Evolutionary conservation across 2,888 invertebrate genomes (phyloP).

Genomic region (Galeopsomyia nigrocyanea): DNA sequence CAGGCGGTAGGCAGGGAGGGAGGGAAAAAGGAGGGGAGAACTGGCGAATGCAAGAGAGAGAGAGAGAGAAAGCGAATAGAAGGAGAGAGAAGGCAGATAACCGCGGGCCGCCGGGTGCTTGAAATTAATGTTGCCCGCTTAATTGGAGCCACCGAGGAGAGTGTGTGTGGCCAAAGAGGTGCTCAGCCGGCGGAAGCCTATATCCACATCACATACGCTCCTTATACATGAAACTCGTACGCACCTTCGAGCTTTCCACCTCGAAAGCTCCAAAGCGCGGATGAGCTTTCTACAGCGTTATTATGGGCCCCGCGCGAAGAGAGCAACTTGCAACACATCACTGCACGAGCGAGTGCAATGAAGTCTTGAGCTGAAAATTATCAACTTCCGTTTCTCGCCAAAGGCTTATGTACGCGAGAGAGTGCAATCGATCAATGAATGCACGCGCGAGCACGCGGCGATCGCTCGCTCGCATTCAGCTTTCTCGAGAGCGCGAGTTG

Average conservation of each 20-base stretch:
- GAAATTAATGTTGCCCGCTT: slow-evolving; percentile 68
- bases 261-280: too few relatives aligned
- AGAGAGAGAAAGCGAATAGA: slow-evolving; percentile 21
- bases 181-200: slow-evolving; percentile 56
- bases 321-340: too few relatives aligned
- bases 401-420: too few relatives aligned
- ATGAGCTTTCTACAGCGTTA: too few relatives aligned
- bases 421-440: too few relatives aligned
- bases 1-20: slow-evolving; percentile 44
- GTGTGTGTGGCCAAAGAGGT: slow-evolving; percentile 66
- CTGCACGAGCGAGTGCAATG: too few relatives aligned
- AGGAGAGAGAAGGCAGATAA: slow-evolving; percentile 32
- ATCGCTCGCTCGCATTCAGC: slow-evolving; percentile 27
- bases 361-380: background rate
- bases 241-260: slow-evolving; percentile 3
- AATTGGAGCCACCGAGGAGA: slow-evolving; percentile 68
- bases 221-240: too few relatives aligned
- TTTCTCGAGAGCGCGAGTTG: slow-evolving; percentile 16
- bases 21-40: slow-evolving; percentile 35
- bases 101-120: slow-evolving; percentile 62
- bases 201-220: too few relatives aligned
- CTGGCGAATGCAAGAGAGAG: slow-evolving; percentile 4
- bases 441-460: too few relatives aligned
- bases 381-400: slow-evolving; percentile 15
- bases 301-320: too few relatives aligned